Percentiles rank a stretch among this genome's conserved stretches.
Conservation (phyloP, 2,113 vertebrate genomes). For the Dolichallabes microphthalmus region DNA sequence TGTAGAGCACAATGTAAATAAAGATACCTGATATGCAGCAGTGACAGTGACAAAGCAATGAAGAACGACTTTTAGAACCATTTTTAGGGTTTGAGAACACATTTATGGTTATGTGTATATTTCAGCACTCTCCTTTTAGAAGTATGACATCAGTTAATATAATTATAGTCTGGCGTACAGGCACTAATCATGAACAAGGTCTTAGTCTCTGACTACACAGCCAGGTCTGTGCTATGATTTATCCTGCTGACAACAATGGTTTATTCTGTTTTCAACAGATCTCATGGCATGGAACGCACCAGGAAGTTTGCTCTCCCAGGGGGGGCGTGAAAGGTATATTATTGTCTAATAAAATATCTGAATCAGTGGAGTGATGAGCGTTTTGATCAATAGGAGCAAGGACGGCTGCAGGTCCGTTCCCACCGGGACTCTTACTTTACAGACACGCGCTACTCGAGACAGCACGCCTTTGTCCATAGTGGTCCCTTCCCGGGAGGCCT, state of each 20-base stretch:
- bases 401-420: constrained; percentile 18
- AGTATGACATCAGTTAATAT: constrained; percentile 6
- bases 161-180: not conserved
- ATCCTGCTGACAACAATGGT: constrained; percentile 49
- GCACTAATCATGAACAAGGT: constrained; percentile 25
- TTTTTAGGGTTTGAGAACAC: not conserved
- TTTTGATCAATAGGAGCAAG: constrained; percentile 29
- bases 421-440: constrained; percentile 79
- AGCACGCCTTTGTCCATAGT: constrained; percentile 86
- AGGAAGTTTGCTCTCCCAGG: constrained; percentile 47
- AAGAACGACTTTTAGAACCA: not conserved
- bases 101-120: not conserved
- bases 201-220: constrained; percentile 6
- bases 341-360: constrained; percentile 34
- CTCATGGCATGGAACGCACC: constrained; percentile 55
- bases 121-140: not conserved
- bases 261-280: constrained; percentile 52
- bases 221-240: constrained; percentile 48
- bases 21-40: not conserved
- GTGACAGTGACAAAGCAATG: not conserved
- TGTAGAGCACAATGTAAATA: constrained; percentile 13
- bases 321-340: constrained; percentile 46
- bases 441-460: constrained; percentile 92
- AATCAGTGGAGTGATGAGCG: constrained; percentile 39
- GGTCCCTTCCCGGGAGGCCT: constrained; percentile 86